Base-by-base conservation (phyloP, 1,140 invertebrate genomes). In the Mycetomoellerius zeteki region DNA sequence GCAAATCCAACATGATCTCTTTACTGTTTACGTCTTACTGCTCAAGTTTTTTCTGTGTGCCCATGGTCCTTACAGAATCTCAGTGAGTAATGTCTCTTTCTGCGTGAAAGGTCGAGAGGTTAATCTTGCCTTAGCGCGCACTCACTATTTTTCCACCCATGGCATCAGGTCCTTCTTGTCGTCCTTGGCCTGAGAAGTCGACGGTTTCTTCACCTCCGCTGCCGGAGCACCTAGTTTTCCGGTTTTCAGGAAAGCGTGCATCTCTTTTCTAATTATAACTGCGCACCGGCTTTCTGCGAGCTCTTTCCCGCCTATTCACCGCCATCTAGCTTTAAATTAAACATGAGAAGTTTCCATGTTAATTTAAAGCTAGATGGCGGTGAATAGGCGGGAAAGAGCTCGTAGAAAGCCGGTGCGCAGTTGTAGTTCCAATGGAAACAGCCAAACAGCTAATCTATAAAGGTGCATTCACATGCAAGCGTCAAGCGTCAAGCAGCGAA, bases 111-210 rank as follows among this genome's bases (percentile, higher is more conserved):
- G 3, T 75, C 4, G n/a, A 56, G 27, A 73, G 56, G 60, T 56
- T 85, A 86, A 16, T 56, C 4, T 7, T 80, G 10, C 2, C 47
- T 50, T 50, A 14, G 3, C 47, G n/a, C 10, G 30, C 64, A 65
- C 77, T 80, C 52, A 98, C 97, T 98, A 98, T 98, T 99, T 99
- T 95, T 99, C 98, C 73, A 99, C 98, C 98, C 98, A 99, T 90
- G 98, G 98, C 52, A 97, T 96, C 95, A 50, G 96, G 95, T 89
- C 96, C 92, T 96, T 84, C 2, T 50, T 84, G 19, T 90, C 92
- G 85, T 89, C 92, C 85, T 96, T 96, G 30, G 92, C 84, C 10
- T 95, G 95, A 1, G 96, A 96, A 7, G 95, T 93, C 1, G 95
- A 95, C 1, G 95, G 90, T 93, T 96, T 96, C 71, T 96, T 96